Evolutionary conservation across 2,888 invertebrate species (phyloP), one percentile per base, ranked within the genome.

Genomic region (Nomada hirtipes): DNA sequence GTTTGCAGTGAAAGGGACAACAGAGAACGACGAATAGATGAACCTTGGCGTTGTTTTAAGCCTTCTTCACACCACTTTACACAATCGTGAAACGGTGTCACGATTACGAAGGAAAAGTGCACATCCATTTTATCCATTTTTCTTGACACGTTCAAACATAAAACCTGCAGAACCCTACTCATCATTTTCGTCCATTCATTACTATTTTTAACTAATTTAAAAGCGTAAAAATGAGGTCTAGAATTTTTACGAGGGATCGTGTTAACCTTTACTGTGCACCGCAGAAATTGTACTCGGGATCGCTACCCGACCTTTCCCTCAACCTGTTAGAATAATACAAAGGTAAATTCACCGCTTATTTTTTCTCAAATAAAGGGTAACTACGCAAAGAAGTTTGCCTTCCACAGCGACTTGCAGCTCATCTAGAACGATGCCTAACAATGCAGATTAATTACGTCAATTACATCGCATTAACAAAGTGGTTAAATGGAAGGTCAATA

Each of bases 1-100:
- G 91, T 91, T 86, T 73, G 76, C 86, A 90, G 91, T 91, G 91
- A 91, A 91, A 91, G 91, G 91, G 90, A 91, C 89, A 89, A 89
- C 89, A 75, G 80, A 86, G 86, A 87, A 82, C 87, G 81, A 83
- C 80, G 83, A 80, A 87, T 85, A 88, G 87, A 86, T 85, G 88
- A 88, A 90, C 86, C 86, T 87, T 87, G 76, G 85, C 68, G 76
- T 83, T 63, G 59, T 67, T 69, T 86, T 77, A 86, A 82, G 90
- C 78, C 64, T 53, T 60, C 76, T 79, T 87, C 89, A 86, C 84
- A 84, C 72, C 64, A 70, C 68, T 68, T 77, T 73, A 68, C 60
- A 67, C 26, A 52, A n/a, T 59, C 57, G 18, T 44, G 63, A 57
- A 80, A 79, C 80, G 61, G 80, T 80, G 80, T 80, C 80, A 72